Conservation (phyloP, 2,113 vertebrate species). For the Pseudonaja textilis region DNA sequence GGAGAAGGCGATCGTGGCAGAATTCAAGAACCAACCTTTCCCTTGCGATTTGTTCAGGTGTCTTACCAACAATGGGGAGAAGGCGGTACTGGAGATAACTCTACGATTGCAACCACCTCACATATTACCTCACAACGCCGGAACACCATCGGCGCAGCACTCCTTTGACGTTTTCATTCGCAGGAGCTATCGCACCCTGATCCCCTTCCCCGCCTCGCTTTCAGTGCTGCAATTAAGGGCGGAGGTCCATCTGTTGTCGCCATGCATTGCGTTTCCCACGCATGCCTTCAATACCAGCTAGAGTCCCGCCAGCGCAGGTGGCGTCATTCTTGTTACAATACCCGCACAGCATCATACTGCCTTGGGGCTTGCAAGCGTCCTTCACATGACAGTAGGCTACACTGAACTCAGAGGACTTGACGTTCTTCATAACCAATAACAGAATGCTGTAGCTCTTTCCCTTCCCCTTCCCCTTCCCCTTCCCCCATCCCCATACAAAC, state of each 20-base stretch:
- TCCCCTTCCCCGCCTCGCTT: not conserved
- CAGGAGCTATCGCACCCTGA: not conserved
- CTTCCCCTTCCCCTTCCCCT: too few species aligned
- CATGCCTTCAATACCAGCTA: not conserved
- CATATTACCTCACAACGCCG: too few species aligned
- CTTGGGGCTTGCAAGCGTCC: not conserved
- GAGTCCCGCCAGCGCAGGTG: not conserved
- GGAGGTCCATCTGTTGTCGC: not conserved
- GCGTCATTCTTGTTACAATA: not conserved
- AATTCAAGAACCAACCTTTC: slow-evolving; percentile 15
- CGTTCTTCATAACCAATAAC: not conserved
- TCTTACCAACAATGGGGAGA: not conserved
- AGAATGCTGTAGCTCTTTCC: not conserved
- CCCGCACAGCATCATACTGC: not conserved
- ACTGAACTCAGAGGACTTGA: not conserved
- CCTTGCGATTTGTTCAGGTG: not conserved
- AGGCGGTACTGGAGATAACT: not conserved
- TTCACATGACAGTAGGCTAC: not conserved
- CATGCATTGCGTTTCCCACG: not conserved
- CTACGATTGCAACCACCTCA: not conserved
- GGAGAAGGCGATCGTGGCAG: not conserved
- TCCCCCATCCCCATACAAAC: not conserved
- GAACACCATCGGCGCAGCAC: not conserved
- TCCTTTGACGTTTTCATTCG: not conserved
- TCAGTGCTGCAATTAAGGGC: too few species aligned